These are phyloP conservation scores for Seira ritae DNA, from an alignment of 2,888 invertebrate species.

Conservation along the genomic window DNA sequence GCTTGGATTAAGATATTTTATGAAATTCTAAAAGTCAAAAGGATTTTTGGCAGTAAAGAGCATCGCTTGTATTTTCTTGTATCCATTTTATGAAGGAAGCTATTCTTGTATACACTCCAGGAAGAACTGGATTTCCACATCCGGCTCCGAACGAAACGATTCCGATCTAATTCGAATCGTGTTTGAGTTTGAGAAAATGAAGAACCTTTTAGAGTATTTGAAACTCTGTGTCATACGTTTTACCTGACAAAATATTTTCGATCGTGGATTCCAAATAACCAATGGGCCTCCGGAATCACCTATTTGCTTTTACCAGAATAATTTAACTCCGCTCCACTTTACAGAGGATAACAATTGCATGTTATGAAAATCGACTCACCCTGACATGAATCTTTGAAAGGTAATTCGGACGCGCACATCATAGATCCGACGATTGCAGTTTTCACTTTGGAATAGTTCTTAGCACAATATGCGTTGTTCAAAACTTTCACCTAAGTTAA, in stretches of 20 bases:
- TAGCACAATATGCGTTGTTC: slow-evolving; percentile 43
- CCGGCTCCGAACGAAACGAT: slow-evolving; percentile 52
- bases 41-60: slow-evolving; percentile 49
- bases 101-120: slow-evolving; percentile 47
- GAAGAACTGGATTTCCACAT: slow-evolving; percentile 44
- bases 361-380: slow-evolving; percentile 16
- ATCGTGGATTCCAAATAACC: slow-evolving; percentile 23
- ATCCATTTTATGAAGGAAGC: slow-evolving; percentile 53
- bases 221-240: not conserved
- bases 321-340: not conserved
- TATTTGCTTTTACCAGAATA: slow-evolving; percentile 7
- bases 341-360: not conserved
- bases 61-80: slow-evolving; percentile 47
- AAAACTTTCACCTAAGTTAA: slow-evolving; percentile 38
- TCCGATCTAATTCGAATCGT: too few relatives aligned
- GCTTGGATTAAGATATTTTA: too few relatives aligned
- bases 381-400: slow-evolving; percentile 40
- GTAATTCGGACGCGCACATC: slow-evolving; percentile 42
- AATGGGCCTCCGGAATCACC: slow-evolving; percentile 60
- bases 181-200: not conserved
- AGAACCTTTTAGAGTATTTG: slow-evolving; percentile 6
- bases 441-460: slow-evolving; percentile 40
- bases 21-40: too few relatives aligned
- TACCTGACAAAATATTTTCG: slow-evolving; percentile 41
- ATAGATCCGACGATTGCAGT: slow-evolving; percentile 41